phyloP scores from a whole-genome alignment of 2,113 vertebrate genomes.

The Crotalus tigris region DNA sequence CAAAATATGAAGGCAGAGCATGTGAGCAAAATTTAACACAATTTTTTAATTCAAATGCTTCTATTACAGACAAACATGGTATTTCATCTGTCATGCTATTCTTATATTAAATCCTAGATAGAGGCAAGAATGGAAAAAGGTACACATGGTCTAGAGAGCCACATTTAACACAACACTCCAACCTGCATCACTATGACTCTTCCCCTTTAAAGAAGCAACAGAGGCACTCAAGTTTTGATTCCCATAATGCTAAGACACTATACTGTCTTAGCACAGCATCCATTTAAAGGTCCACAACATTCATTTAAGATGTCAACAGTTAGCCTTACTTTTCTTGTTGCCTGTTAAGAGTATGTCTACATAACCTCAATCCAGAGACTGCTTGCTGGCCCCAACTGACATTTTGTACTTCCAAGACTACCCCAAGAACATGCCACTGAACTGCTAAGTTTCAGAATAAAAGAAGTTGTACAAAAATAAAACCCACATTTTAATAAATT shows the following conservation, averaged over 20 bases:
- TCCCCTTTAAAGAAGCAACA: background rate
- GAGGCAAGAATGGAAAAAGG: background rate
- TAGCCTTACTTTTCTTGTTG: background rate
- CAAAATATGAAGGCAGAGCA: slow-evolving; percentile 14
- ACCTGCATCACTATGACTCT: background rate
- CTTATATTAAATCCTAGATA: background rate
- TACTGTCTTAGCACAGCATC: background rate
- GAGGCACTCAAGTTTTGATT: background rate
- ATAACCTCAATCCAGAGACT: background rate
- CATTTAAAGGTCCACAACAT: background rate
- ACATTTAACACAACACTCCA: background rate
- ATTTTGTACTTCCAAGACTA: background rate
- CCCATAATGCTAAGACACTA: background rate
- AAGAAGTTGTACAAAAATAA: background rate
- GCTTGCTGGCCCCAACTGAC: background rate
- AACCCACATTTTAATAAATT: background rate
- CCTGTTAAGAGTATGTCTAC: background rate
- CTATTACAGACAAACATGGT: slow-evolving; percentile 4
- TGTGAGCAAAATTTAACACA: background rate
- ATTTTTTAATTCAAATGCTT: slow-evolving; percentile 12
- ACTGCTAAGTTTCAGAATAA: background rate
- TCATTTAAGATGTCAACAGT: background rate
- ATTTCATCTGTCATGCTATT: background rate
- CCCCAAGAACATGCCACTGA: background rate
- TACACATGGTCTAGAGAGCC: background rate